These are phyloP conservation scores for Trachymyrmex septentrionalis DNA, from an alignment of 1,140 invertebrate genomes.

Conservation along the genomic window DNA sequence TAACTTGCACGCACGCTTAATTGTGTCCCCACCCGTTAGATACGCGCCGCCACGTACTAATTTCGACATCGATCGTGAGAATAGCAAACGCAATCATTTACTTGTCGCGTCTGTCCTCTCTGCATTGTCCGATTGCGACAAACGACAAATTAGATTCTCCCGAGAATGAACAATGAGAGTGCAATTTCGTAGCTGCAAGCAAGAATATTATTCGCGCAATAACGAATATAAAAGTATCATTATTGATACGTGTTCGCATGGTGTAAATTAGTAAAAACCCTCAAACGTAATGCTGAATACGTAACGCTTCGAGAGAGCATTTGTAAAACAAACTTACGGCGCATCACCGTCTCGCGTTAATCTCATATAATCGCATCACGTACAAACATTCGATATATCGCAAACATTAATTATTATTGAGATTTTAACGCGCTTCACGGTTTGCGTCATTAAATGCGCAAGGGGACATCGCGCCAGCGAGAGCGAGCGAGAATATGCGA, in stretches of 20 bases:
- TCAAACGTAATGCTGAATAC: background rate
- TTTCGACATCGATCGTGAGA: conserved; percentile 63
- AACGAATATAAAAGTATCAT: background rate
- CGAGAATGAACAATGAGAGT: background rate
- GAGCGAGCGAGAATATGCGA: background rate
- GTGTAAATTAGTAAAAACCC: background rate
- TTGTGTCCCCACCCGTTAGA: conserved; percentile 45
- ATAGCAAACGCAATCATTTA: conserved; percentile 33
- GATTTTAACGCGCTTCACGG: conserved; percentile 43
- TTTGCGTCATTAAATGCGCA: conserved; percentile 52
- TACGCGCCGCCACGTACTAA: conserved; percentile 24
- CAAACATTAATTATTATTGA: conserved; percentile 58
- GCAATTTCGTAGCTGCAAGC: background rate
- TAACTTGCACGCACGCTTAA: conserved; percentile 29
- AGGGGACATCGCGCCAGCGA: background rate
- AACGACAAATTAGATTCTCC: conserved; percentile 11
- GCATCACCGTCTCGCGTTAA: conserved; percentile 32
- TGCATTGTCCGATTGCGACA: conserved; percentile 1
- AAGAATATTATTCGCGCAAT: background rate
- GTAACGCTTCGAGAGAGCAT: background rate
- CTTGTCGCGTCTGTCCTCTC: conserved; percentile 31
- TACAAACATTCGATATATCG: conserved; percentile 35
- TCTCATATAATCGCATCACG: conserved; percentile 42
- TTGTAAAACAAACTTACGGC: conserved; percentile 30
- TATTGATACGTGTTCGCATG: background rate